A percentile compares a stretch with the other conserved stretches of the same genome.
Conservation (phyloP, 2,888 invertebrate genomes). For the Coelopa pilipes region DNA sequence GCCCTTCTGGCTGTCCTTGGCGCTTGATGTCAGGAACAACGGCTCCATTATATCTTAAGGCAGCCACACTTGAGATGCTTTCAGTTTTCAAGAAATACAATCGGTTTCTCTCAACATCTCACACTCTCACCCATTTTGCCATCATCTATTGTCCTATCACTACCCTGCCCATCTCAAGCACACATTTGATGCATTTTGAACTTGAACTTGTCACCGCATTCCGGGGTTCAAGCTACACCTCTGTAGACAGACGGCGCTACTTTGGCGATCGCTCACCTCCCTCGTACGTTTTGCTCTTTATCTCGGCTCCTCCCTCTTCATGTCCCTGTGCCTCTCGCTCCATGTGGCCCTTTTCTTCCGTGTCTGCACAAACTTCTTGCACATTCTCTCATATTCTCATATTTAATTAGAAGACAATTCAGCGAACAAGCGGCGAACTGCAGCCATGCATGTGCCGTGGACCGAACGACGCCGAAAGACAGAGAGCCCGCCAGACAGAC, state of each 20-base stretch:
- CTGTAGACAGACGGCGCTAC: conserved; percentile 22
- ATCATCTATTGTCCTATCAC: background rate
- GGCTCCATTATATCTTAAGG: too few species aligned
- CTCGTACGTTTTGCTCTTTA: too few species aligned
- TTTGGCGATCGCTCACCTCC: background rate
- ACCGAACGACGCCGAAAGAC: background rate
- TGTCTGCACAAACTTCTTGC: background rate
- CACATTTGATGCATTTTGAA: conserved; percentile 10
- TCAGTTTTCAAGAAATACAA: too few species aligned
- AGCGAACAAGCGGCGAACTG: conserved; percentile 3
- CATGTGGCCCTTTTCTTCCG: background rate
- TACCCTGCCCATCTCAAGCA: background rate
- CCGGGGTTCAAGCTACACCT: background rate
- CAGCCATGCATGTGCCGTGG: background rate
- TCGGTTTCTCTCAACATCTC: too few species aligned
- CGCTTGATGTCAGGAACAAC: too few species aligned
- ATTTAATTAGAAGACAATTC: conserved; percentile 27
- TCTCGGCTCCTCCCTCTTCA: conserved; percentile 9
- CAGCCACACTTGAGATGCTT: too few species aligned
- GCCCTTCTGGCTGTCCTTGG: too few species aligned
- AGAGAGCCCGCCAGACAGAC: background rate
- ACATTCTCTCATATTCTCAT: conserved; percentile 24
- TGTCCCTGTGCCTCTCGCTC: background rate
- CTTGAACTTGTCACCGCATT: conserved; percentile 24
- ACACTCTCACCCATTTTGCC: background rate